These are phyloP conservation scores for Limnodromus scolopaceus DNA, from an alignment of 2,797 vertebrate genomes.

Conservation along the genomic window DNA sequence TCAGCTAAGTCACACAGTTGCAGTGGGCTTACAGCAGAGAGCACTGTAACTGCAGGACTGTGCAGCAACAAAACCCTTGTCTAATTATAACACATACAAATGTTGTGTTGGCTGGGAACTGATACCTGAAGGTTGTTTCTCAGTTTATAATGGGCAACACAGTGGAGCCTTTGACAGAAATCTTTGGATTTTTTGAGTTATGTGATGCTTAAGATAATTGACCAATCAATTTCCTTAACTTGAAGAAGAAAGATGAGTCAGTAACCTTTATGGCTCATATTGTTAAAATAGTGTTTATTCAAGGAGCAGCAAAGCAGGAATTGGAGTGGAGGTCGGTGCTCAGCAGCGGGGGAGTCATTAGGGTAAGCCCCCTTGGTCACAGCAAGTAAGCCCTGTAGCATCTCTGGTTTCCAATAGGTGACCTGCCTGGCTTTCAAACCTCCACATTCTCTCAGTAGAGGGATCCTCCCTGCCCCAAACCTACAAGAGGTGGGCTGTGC, in stretches of 20 bases:
- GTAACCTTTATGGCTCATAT: not conserved
- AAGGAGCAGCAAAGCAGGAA: not conserved
- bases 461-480: not conserved
- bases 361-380: not conserved
- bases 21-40: conserved; percentile 64
- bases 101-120: conserved; percentile 75
- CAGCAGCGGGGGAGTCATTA: not conserved
- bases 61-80: conserved; percentile 80
- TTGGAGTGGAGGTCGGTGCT: not conserved
- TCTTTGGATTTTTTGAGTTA: not conserved
- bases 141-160: not conserved
- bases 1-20: not conserved
- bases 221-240: not conserved
- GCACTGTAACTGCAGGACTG: conserved; percentile 77
- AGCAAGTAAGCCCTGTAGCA: not conserved
- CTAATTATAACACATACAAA: conserved; percentile 81
- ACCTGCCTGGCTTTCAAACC: not conserved
- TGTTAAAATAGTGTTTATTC: not conserved
- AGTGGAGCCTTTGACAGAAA: conserved; percentile 19
- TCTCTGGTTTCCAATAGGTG: not conserved
- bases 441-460: fast-evolving
- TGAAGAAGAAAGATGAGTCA: not conserved
- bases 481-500: not conserved
- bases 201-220: not conserved
- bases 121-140: conserved; percentile 42